A percentile compares a stretch with the other conserved stretches of the same genome.
phyloP scores from a whole-genome alignment of 2,113 vertebrate species.

The Hippocampus comes region DNA sequence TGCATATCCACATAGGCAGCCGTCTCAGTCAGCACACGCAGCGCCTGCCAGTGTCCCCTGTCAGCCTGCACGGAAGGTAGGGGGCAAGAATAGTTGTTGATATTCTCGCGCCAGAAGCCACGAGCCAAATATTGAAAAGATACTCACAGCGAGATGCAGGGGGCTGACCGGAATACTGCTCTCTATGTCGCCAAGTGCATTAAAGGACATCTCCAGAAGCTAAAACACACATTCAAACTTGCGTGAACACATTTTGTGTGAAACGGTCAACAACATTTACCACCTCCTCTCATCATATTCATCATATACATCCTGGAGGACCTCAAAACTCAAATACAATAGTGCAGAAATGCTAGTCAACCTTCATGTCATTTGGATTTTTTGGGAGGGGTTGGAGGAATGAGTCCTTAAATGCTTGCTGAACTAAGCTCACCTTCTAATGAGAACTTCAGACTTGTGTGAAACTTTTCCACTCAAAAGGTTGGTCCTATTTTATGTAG shows the following conservation, averaged over 20 bases:
- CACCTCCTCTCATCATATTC: background rate
- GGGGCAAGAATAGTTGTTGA: background rate
- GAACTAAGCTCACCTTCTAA: too few species aligned
- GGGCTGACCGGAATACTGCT: conserved; percentile 93
- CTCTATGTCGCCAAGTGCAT: conserved; percentile 95
- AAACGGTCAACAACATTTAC: background rate
- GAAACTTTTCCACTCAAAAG: background rate
- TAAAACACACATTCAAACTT: conserved; percentile 40
- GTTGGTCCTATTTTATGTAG: background rate
- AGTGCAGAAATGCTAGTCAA: background rate
- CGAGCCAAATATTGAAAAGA: background rate
- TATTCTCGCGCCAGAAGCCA: background rate
- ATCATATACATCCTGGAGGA: background rate
- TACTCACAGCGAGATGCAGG: conserved; percentile 97
- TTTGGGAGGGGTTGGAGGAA: background rate
- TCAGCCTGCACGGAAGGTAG: conserved; percentile 77
- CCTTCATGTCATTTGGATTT: background rate
- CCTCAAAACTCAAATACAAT: background rate
- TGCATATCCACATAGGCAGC: conserved; percentile 91
- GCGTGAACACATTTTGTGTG: background rate
- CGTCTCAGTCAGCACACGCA: conserved; percentile 89
- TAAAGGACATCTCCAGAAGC: conserved; percentile 98
- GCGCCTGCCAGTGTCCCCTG: conserved; percentile 92
- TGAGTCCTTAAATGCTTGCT: too few species aligned
- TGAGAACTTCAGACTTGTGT: background rate